Conservation (phyloP, 2,888 invertebrate genomes). For the Perizoma flavofasciatum region DNA sequence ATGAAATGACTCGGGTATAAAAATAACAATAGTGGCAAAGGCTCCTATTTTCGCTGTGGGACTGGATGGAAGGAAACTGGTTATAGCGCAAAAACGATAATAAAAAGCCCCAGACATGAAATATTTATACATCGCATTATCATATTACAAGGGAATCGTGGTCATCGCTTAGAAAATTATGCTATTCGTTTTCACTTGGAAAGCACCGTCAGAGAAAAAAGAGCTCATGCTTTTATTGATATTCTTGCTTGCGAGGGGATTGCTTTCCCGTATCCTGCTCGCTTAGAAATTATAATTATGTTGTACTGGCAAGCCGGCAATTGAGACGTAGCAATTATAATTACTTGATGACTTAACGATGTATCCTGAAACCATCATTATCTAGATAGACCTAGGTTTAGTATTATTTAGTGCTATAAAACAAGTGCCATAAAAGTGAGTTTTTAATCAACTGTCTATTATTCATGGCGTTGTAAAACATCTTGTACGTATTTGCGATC, state of each 20-base stretch:
- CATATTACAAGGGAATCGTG: conserved; percentile 82
- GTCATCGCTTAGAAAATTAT: conserved; percentile 80
- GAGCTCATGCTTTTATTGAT: conserved; percentile 23
- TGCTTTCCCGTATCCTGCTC: conserved; percentile 43
- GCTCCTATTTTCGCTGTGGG: conserved; percentile 62
- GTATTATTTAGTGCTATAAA: conserved; percentile 57
- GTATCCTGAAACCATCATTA: conserved; percentile 50
- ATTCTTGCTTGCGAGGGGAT: conserved; percentile 41
- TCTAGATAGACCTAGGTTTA: conserved; percentile 50
- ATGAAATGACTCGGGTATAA: conserved; percentile 45
- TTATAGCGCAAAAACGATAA: conserved; percentile 75
- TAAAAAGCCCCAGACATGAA: conserved; percentile 73
- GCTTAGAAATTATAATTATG: conserved; percentile 46
- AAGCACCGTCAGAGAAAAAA: conserved; percentile 59
- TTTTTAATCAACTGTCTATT: conserved; percentile 51
- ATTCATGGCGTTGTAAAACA: conserved; percentile 39
- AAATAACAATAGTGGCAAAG: conserved; percentile 62
- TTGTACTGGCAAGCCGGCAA: conserved; percentile 33
- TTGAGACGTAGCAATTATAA: conserved; percentile 41
- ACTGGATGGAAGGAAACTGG: conserved; percentile 69
- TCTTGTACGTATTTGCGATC: conserved; percentile 32
- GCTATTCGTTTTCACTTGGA: conserved; percentile 77
- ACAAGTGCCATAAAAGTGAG: conserved; percentile 53
- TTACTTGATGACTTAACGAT: conserved; percentile 55
- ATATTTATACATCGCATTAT: conserved; percentile 81